Evolutionary conservation across 2,888 invertebrate genomes (phyloP).

Genomic region (Clunio marinus): DNA sequence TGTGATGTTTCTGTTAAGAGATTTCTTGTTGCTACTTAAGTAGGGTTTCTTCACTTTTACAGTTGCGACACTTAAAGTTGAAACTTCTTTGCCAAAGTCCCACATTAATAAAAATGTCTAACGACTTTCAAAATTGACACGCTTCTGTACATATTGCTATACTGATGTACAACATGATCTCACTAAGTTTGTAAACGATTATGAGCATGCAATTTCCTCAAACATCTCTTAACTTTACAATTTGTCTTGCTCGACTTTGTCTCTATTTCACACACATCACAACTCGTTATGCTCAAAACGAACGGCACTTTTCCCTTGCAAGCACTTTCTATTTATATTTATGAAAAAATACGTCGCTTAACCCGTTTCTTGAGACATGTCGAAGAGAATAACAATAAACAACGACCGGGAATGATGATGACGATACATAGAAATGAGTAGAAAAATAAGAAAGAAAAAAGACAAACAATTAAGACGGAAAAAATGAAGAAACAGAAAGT

Average conservation of each 20-base stretch:
- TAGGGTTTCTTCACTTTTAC: no score
- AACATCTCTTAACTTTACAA: not conserved
- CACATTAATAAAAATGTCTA: no score
- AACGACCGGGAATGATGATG: not conserved
- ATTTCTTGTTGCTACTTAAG: no score
- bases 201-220: not conserved
- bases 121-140: no score
- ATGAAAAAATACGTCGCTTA: no score
- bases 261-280: conserved; percentile 35
- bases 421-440: conserved; percentile 15
- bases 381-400: conserved; percentile 1
- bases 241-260: conserved; percentile 32
- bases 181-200: not conserved
- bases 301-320: no score
- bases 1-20: not conserved
- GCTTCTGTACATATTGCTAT: no score
- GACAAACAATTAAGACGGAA: conserved; percentile 17
- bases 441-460: not conserved
- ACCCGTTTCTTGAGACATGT: no score
- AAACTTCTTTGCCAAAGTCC: no score
- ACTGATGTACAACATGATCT: not conserved
- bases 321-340: no score
- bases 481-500: not conserved
- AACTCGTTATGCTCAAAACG: conserved; percentile 30
- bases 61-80: no score